A percentile compares a stretch with the other conserved stretches of the same genome.
Conservation (phyloP, 2,797 vertebrate species). For the Geranospiza caerulescens region DNA sequence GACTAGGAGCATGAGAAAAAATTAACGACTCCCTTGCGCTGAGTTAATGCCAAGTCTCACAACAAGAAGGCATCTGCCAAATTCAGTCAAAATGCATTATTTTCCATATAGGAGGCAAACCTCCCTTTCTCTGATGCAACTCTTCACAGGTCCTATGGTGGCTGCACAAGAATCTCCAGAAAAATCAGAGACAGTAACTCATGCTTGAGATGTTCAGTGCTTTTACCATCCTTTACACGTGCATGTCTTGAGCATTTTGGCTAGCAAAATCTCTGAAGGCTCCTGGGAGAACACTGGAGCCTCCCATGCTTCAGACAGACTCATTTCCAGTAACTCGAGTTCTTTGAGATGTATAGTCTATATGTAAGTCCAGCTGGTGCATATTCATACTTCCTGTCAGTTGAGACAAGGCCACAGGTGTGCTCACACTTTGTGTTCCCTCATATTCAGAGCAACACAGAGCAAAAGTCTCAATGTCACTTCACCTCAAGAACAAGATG, state of each 20-base stretch:
- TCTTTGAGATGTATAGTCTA: not conserved
- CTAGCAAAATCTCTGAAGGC: not conserved
- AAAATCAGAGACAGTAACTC: not conserved
- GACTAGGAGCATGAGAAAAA: not conserved
- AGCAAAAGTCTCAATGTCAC: not conserved
- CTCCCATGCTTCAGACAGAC: not conserved
- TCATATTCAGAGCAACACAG: not conserved
- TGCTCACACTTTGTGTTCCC: not conserved
- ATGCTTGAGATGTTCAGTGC: not conserved
- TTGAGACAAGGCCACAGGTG: not conserved
- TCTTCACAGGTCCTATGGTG: not conserved
- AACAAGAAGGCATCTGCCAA: not conserved
- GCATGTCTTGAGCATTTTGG: not conserved
- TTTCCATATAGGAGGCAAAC: not conserved
- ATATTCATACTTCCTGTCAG: not conserved
- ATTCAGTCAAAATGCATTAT: slow-evolving; percentile 28
- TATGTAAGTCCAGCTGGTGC: fast-evolving
- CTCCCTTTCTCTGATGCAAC: not conserved
- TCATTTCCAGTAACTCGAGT: not conserved
- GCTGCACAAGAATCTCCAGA: not conserved
- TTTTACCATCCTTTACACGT: not conserved
- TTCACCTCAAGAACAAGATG: not conserved
- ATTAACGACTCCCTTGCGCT: not conserved
- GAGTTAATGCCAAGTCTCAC: not conserved
- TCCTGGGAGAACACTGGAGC: not conserved